Conservation (phyloP, 2,888 invertebrate species). For the Drosophila affinis region DNA sequence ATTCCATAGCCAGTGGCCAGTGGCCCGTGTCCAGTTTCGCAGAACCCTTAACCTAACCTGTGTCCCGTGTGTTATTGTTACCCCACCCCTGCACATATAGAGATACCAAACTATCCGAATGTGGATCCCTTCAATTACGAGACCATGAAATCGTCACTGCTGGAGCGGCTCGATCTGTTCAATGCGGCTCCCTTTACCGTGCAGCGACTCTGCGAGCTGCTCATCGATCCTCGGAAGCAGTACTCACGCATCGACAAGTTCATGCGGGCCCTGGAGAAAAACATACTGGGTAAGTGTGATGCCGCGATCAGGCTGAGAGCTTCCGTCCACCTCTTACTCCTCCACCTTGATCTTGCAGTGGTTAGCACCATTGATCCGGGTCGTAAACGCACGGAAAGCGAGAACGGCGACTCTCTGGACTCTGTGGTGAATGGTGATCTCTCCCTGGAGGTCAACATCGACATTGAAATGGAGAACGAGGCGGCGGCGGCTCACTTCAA, state of each 20-base stretch:
- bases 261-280: slow-evolving; percentile 98
- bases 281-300: slow-evolving; percentile 86
- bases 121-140: slow-evolving; percentile 96
- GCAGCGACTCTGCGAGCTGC: slow-evolving; percentile 96
- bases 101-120: slow-evolving; percentile 94
- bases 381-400: slow-evolving; percentile 86
- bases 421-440: slow-evolving; percentile 84
- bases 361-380: slow-evolving; percentile 91
- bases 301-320: too few relatives aligned
- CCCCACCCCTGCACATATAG: slow-evolving; percentile 74
- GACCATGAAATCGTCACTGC: slow-evolving; percentile 91
- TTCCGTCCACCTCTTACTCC: background rate
- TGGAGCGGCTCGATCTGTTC: slow-evolving; percentile 93
- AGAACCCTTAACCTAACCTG: background rate
- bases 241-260: slow-evolving; percentile 98
- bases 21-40: background rate
- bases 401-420: slow-evolving; percentile 87
- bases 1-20: background rate
- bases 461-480: slow-evolving; percentile 86
- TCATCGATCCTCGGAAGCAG: slow-evolving; percentile 95
- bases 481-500: slow-evolving; percentile 74
- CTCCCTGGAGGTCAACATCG: slow-evolving; percentile 85
- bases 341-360: slow-evolving; percentile 84
- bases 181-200: slow-evolving; percentile 97
- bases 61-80: background rate